Base-by-base conservation (phyloP, 2,888 invertebrate genomes). In the Drosophila austrosaltans region DNA sequence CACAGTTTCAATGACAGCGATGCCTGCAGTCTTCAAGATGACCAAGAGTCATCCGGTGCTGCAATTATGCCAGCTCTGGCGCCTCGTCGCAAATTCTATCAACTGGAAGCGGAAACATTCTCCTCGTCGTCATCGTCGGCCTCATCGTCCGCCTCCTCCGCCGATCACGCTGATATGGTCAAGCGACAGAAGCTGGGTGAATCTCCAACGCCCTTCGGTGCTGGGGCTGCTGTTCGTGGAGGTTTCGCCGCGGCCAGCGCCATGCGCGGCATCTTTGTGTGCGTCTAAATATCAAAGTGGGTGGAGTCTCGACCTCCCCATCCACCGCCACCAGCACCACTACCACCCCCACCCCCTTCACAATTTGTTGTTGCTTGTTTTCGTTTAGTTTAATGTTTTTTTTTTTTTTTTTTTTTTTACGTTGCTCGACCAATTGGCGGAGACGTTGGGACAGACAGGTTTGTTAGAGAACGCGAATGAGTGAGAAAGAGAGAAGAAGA, bases 201-300 rank as follows among this genome's bases (percentile, higher is more conserved):
- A 2, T 56, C 65, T 28, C 69, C 57, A 28, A 36, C 57, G 25
- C 77, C 67, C 30, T 78, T 66, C 40, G 71, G 36, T 57, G 66
- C 68, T 53, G 48, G 59, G 58, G 67, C 64, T 66, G 61, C 53
- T 67, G 72, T 54, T 22, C 63, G 54, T n/a, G 74, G 79, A 30
- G 87, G 82, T 10, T 88, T 88, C 30, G 65, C 82, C 20, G 82
- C 91, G 66, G 85, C 91, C 70, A 90, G 87, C 76, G 78, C 85
- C 73, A 86, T 90, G 78, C 86, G 90, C 66, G 90, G 90, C 63
- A 91, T 90, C 65, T 90, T 90, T 74, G 90, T 90, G 70, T 90
- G 90, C 72, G 90, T 90, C 72, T 90, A 79, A 73, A 61, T 32
- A 53, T 61, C 36, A 32, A 44, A 61, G 58, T 66, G 82, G 82